Evolutionary conservation across 2,797 vertebrate genomes (phyloP), one percentile per base, ranked within the genome.

Genomic region (Tenualosa ilisha): DNA sequence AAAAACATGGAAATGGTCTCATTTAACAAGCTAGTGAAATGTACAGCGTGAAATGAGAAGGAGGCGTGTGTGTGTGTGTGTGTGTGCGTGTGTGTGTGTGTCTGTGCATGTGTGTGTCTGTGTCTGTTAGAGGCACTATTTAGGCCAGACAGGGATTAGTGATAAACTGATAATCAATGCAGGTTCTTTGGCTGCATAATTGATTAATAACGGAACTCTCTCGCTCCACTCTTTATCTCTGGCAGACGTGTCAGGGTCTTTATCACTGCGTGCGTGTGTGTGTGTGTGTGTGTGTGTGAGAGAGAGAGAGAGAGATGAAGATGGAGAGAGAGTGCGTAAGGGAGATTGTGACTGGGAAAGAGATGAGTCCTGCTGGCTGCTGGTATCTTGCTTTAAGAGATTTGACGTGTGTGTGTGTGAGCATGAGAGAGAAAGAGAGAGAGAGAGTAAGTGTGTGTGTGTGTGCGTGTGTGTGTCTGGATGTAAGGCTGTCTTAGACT

Each of bases 91-190:
- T 13, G 22, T 26, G 24, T 65, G 61, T 26, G 6, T 65, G 31
- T 31, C 31, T 31, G 31, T 31, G 31, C 26, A 26, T 26, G 24
- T 65, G 61, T 26, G 6, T 65, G 31, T 31, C 31, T 31, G 31
- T 31, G 31, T 31, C 31, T 31, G 31, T 31, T 31, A 65, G 63
- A 1, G 63, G 8, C 8, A 24, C 63, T 65, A 31, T 65, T 31
- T 31, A 65, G 63, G 63, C 63, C 63, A 65, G 63, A n/a, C 63
- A 31, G 63, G 63, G 26, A 65, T 65, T 65, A 65, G 26, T 26
- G 63, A 65, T 65, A 31, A 65, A 65, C 63, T 65, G 63, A 65
- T 65, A 65, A 65, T 65, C 63, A 65, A 65, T 65, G 63, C 24
- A 31, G 63, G 24, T 31, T 65, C 63, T 31, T 12, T 31, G 63